Base-by-base conservation (phyloP, 2,888 invertebrate species). In the Pandemis corylana region DNA sequence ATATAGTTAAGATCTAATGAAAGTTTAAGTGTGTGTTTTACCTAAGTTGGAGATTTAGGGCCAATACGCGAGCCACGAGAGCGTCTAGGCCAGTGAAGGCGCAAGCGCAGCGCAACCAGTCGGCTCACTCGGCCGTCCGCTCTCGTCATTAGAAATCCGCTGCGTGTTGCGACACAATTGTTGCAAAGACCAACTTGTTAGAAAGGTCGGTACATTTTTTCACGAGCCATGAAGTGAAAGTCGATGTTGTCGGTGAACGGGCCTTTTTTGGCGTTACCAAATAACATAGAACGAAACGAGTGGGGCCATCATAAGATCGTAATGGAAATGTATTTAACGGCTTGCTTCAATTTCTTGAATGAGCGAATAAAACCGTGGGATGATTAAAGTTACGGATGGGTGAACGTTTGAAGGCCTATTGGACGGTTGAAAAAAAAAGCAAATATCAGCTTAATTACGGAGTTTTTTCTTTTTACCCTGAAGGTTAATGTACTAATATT, bases 121-220 rank as follows among this genome's bases (percentile, higher is more conserved):
- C 59, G 59, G 28, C 62, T 42, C 62, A 42, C 41, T n/a, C n/a
- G 42, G 7, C 73, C 64, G 66, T 44, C 66, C 70, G 53, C 66
- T 75, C 65, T 67, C 74, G 70, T 65, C 74, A 74, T 75, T 75
- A 75, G 74, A 70, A 75, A 75, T 66, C 74, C 62, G 70, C 59
- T 12, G 74, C 62, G 66, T 65, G 69, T 75, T 75, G 66, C 76
- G 76, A 70, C 76, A 76, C 76, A 76, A 73, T 73, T 73, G 76
- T 73, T 76, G 76, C 76, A 69, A 73, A 76, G 63, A 73, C 76
- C 76, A 62, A 66, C 66, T 73, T 76, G 70, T 76, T 76, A 76
- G 73, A 66, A 69, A 76, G 73, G 73, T 73, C 70, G 65, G 76
- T 76, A 76, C 69, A 72, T 73, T 76, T 76, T 73, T 73, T 75